phyloP scores from a whole-genome alignment of 1,140 invertebrate species.

The Temnothorax longispinosus region DNA sequence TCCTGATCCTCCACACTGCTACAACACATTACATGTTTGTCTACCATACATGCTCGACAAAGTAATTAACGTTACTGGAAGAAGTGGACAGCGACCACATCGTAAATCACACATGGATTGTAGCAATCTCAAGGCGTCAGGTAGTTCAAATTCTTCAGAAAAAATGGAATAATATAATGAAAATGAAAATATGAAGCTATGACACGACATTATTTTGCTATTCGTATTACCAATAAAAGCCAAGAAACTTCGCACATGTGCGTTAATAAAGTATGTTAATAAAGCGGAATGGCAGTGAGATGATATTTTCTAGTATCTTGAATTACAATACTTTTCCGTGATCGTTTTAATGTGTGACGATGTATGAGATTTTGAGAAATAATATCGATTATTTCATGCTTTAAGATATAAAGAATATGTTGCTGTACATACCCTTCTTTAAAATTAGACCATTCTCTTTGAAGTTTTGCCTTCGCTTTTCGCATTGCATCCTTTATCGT shows the following conservation, averaged over 20 bases:
- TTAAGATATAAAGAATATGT: not conserved
- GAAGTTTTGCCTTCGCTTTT: slow-evolving; percentile 77
- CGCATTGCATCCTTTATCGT: slow-evolving; percentile 74
- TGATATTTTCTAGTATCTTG: not conserved
- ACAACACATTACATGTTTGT: slow-evolving; percentile 76
- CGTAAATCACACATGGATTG: slow-evolving; percentile 56
- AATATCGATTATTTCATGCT: not conserved
- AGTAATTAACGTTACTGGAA: slow-evolving; percentile 53
- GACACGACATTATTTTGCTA: not conserved
- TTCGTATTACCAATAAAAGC: not conserved
- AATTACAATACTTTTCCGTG: not conserved
- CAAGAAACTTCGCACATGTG: slow-evolving; percentile 21
- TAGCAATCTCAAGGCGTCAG: slow-evolving; percentile 69
- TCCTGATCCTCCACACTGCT: slow-evolving; percentile 80
- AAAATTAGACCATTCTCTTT: slow-evolving; percentile 79
- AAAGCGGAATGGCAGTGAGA: slow-evolving; percentile 3
- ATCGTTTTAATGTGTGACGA: slow-evolving; percentile 8
- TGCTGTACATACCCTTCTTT: slow-evolving; percentile 77
- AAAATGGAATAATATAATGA: slow-evolving; percentile 28
- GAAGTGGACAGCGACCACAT: slow-evolving; percentile 34
- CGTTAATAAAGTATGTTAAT: slow-evolving; percentile 34
- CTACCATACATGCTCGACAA: slow-evolving; percentile 70
- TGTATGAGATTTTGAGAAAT: slow-evolving; percentile 20
- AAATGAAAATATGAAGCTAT: slow-evolving; percentile 15
- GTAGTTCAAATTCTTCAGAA: slow-evolving; percentile 22